Conservation (phyloP, 2,113 vertebrate genomes). For the Sphyrna mokarran region DNA sequence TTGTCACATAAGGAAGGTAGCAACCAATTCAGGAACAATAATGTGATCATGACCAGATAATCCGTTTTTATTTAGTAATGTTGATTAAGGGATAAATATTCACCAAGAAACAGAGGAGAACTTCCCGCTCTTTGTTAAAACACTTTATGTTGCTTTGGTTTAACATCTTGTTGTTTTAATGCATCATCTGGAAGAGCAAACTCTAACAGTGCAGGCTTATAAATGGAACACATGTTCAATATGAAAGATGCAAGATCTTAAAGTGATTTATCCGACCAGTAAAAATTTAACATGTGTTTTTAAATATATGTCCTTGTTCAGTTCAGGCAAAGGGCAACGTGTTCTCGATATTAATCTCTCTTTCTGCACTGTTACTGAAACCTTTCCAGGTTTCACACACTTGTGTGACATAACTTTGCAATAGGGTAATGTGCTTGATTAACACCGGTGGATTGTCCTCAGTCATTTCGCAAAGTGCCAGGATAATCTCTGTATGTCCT, state of each 20-base stretch:
- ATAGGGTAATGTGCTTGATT: background rate
- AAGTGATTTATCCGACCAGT: background rate
- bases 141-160: background rate
- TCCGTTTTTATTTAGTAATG: background rate
- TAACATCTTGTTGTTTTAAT: background rate
- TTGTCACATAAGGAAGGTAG: background rate
- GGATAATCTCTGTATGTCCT: background rate
- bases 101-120: background rate
- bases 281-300: background rate
- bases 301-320: background rate
- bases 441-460: background rate
- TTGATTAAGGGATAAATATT: background rate
- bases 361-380: background rate
- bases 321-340: constrained; percentile 6
- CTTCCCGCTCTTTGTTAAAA: background rate
- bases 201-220: background rate
- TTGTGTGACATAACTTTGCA: background rate
- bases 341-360: constrained; percentile 3
- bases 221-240: background rate
- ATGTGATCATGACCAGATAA: background rate
- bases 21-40: background rate
- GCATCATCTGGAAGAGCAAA: background rate
- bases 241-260: background rate
- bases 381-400: background rate
- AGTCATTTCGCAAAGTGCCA: background rate